Base-by-base conservation (phyloP, 2,797 vertebrate genomes). In the Serranus cabrilla region DNA sequence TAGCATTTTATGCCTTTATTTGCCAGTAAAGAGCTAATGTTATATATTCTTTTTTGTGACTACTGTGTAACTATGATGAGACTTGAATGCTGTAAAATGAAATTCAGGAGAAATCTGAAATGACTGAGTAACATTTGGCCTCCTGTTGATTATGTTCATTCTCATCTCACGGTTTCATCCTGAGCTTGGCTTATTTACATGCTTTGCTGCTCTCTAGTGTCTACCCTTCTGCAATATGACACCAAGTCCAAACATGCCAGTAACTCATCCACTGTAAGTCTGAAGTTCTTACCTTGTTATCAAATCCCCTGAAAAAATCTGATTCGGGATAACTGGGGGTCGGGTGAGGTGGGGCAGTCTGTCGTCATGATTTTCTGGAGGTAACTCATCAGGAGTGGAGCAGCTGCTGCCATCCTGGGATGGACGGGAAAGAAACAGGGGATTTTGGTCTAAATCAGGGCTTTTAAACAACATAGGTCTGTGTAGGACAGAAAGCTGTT, bases 231-330 rank as follows among this genome's bases (percentile, higher is more conserved):
- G 21, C 25, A 56, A 4, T 14, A 46, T 31, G 12, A 70, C 25
- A 61, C 20, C 18, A 57, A 7, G n/a, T 11, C 0, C 27, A 57
- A 43, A 34, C 12, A 12, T 4, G 6, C 9, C 25, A 20, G 11
- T 27, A 11, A 23, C 7, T 8, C n/a, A 8, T 4, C 27, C 11
- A 14, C 4, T 6, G 23, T 18, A 11, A 1, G 5, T 6, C 0
- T 4, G 1, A 16, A 59, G 18, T 13, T 0, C 80, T 88, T 93
- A 98, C 97, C 94, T 93, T 95, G 85, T 91, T 90, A 90, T 96
- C 95, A 57, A 98, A 94, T 77, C 96, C 95, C 80, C 96, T 94
- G 7, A 97, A 90, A 97, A 98, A 78, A 98, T 94, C 18, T 96
- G 93, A 91, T 97, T 97, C 74, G 96, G 95, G 88, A 95, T 96